Evolutionary conservation across 2,113 vertebrate species (phyloP).

Genomic region (Ellobius talpinus): DNA sequence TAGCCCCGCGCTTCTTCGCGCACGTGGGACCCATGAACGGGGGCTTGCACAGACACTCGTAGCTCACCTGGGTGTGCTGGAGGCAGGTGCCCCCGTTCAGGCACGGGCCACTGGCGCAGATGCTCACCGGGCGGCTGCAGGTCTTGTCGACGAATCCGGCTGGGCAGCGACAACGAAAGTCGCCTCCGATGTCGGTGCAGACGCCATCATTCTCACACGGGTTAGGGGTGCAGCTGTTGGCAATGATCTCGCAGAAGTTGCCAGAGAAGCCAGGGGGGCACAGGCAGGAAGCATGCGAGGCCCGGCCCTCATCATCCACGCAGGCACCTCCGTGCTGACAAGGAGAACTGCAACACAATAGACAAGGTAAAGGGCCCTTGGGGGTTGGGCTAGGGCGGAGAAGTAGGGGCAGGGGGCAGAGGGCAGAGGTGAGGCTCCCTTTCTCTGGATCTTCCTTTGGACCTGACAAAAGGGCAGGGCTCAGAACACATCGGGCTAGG

Average conservation of each 20-base stretch:
- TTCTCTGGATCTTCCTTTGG: no score
- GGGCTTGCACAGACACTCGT: slow-evolving; percentile 90
- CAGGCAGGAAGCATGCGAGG: slow-evolving; percentile 89
- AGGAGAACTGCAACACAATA: slow-evolving; percentile 88
- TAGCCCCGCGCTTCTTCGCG: slow-evolving; percentile 79
- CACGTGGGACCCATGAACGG: slow-evolving; percentile 91
- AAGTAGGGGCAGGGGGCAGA: rapidly evolving
- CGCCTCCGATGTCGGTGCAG: slow-evolving; percentile 89
- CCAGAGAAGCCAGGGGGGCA: slow-evolving; percentile 94
- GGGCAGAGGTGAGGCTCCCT: background rate
- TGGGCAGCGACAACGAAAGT: slow-evolving; percentile 92
- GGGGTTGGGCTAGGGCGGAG: background rate
- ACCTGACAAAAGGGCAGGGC: background rate
- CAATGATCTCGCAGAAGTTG: slow-evolving; percentile 91
- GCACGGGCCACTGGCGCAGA: slow-evolving; percentile 89
- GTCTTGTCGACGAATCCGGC: slow-evolving; percentile 90
- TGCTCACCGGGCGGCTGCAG: slow-evolving; percentile 87
- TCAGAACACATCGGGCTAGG: background rate
- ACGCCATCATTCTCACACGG: slow-evolving; percentile 94
- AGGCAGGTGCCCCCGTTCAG: slow-evolving; percentile 91
- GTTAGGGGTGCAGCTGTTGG: slow-evolving; percentile 91
- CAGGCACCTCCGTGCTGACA: slow-evolving; percentile 96
- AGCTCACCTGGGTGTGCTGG: slow-evolving; percentile 87
- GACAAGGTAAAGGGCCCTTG: background rate
- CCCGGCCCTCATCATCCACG: slow-evolving; percentile 87